Evolutionary conservation across 2,113 vertebrate species (phyloP).

Genomic region (Cheirogaleus medius): DNA sequence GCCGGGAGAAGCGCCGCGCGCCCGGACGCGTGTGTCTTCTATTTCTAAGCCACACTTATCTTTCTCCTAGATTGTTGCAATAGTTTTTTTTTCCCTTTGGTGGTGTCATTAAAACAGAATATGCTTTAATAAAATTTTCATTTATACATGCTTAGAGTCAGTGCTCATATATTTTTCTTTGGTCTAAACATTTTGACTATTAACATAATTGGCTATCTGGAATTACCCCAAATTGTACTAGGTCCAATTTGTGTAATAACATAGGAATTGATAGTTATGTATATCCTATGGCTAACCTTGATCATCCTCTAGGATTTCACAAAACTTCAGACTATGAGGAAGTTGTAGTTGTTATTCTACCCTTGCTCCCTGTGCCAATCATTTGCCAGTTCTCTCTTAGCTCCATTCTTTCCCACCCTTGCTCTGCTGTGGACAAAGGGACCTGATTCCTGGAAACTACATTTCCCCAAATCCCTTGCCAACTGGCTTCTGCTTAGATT

Average conservation of each 20-base stretch:
- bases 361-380: not conserved
- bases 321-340: not conserved
- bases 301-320: not conserved
- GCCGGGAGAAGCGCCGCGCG: no score
- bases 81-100: not conserved
- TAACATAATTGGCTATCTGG: not conserved
- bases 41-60: not conserved
- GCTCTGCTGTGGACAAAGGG: not conserved
- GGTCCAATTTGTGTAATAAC: not conserved
- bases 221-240: not conserved
- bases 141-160: not conserved
- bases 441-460: not conserved
- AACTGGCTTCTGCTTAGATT: not conserved
- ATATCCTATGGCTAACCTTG: not conserved
- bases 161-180: not conserved
- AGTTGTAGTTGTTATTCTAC: not conserved
- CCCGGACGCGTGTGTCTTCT: no score
- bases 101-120: not conserved
- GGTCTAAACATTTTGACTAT: not conserved
- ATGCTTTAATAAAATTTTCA: not conserved
- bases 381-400: not conserved
- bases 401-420: not conserved
- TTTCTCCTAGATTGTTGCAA: not conserved
- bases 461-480: not conserved
- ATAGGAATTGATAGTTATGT: not conserved